Evolutionary conservation across 2,113 vertebrate genomes (phyloP).

Genomic region (Pontoporia blainvillei): DNA sequence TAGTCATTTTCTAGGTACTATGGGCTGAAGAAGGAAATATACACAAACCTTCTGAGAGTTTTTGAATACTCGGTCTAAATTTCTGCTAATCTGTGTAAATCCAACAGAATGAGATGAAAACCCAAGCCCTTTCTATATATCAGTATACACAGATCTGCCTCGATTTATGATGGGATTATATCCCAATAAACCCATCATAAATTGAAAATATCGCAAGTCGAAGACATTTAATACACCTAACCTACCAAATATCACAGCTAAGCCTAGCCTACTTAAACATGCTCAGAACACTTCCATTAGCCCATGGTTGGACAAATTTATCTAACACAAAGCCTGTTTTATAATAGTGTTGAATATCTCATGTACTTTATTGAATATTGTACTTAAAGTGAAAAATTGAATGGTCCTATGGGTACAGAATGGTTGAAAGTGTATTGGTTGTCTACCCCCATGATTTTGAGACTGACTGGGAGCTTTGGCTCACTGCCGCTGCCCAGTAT

Average conservation of each 20-base stretch:
- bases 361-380: background rate
- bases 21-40: background rate
- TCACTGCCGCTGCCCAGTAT: background rate
- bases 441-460: background rate
- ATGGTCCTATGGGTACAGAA: background rate
- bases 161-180: background rate
- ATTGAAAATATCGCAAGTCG: background rate
- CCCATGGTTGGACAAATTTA: background rate
- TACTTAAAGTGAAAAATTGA: background rate
- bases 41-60: background rate
- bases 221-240: background rate
- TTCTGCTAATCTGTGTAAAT: background rate
- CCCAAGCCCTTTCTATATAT: background rate
- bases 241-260: background rate
- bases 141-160: no score
- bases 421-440: background rate
- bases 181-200: background rate
- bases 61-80: background rate
- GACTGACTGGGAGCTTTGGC: background rate
- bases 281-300: background rate
- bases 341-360: background rate
- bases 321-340: background rate
- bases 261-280: background rate
- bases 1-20: background rate
- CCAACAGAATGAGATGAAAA: background rate